phyloP scores from a whole-genome alignment of 2,113 vertebrate genomes.

The Alaudala cheleensis region DNA sequence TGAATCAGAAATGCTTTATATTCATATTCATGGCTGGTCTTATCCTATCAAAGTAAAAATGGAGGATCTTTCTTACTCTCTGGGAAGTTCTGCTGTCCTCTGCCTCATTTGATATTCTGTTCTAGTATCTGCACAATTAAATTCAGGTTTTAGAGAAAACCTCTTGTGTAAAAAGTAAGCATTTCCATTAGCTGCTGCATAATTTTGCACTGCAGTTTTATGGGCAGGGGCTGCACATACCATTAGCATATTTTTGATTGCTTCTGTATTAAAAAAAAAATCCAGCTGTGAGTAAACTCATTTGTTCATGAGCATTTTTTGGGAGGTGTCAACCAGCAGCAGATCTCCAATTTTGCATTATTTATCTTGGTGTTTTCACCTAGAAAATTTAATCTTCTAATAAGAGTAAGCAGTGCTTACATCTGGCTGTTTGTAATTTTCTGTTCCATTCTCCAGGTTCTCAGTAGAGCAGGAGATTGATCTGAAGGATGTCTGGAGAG shows the following conservation, averaged over 20 bases:
- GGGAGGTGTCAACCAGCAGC: neutral
- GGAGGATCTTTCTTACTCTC: neutral
- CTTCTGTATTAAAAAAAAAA: neutral
- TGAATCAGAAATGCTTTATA: neutral
- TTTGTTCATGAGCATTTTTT: neutral
- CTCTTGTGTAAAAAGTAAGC: neutral
- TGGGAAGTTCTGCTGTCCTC: neutral
- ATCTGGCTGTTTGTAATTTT: neutral
- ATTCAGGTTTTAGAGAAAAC: neutral
- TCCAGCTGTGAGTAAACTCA: neutral
- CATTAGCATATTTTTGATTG: slow-evolving; percentile 19
- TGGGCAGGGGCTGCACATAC: neutral
- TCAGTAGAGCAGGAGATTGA: slow-evolving; percentile 94
- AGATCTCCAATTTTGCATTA: neutral
- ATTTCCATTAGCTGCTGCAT: neutral
- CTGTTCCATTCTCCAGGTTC: slow-evolving; percentile 77
- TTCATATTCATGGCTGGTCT: neutral
- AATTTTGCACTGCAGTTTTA: slow-evolving; percentile 15
- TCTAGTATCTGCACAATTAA: neutral
- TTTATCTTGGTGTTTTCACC: neutral
- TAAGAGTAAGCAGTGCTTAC: neutral
- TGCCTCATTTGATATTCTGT: neutral
- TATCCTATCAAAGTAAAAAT: neutral
- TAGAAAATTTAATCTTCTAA: neutral
- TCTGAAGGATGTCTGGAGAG: slow-evolving; percentile 85